phyloP scores from a whole-genome alignment of 2,797 vertebrate genomes.

The Astyanax mexicanus region DNA sequence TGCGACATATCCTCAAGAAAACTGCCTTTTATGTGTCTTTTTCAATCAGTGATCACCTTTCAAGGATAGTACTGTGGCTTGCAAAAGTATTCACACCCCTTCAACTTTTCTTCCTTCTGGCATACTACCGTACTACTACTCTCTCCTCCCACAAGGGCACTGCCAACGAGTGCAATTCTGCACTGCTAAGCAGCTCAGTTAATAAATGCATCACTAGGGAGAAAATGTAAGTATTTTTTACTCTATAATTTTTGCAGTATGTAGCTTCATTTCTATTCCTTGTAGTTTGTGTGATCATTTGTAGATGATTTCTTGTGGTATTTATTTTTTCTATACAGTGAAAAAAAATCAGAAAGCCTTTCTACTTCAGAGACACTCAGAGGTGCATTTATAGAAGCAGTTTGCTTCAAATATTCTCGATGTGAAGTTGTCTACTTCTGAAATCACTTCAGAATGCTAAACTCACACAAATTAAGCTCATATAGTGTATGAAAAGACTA shows the following conservation, averaged over 20 bases:
- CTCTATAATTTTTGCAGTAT: not conserved
- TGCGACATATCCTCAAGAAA: no score
- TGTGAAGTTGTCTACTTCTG: not conserved
- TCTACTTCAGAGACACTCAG: not conserved
- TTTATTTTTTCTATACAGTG: slow-evolving; percentile 16
- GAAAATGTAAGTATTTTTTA: slow-evolving; percentile 21
- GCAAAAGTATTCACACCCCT: no score
- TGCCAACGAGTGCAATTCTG: not conserved
- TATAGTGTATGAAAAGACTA: not conserved
- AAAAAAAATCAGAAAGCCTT: not conserved
- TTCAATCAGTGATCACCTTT: no score
- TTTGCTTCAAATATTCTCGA: not conserved
- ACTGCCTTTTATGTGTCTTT: no score
- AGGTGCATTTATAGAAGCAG: no score
- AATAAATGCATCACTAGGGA: not conserved
- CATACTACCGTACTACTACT: not conserved
- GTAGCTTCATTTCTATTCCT: slow-evolving; percentile 4
- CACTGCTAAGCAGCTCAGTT: not conserved
- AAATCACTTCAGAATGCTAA: not conserved
- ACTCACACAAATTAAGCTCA: slow-evolving; percentile 1
- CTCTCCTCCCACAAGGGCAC: slow-evolving; percentile 1
- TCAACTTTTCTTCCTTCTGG: no score
- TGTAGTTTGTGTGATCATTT: slow-evolving; percentile 9
- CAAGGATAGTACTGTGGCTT: no score
- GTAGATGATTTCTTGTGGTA: slow-evolving; percentile 2